Evolutionary conservation across 2,888 invertebrate species (phyloP).

Genomic region (Archips xylosteana): DNA sequence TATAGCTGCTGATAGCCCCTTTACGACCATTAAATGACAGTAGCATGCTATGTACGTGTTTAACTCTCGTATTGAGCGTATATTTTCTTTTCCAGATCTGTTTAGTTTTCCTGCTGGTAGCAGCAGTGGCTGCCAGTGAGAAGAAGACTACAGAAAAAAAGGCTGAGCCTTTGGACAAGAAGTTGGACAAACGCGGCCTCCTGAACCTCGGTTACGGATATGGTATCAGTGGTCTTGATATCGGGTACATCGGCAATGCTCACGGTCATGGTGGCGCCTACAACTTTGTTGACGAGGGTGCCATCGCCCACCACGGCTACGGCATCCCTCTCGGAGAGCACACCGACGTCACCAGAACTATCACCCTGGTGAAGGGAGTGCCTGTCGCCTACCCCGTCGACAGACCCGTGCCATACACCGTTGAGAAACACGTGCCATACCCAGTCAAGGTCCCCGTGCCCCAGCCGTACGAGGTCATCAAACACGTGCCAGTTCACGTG

Average conservation of each 20-base stretch:
- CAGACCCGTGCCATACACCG: constrained; percentile 86
- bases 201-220: constrained; percentile 93
- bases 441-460: constrained; percentile 89
- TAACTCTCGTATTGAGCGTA: background rate
- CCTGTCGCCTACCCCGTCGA: constrained; percentile 88
- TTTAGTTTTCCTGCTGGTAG: constrained; percentile 91
- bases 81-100: constrained; percentile 84
- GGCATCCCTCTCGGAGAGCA: constrained; percentile 72
- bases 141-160: constrained; percentile 86
- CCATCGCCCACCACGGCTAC: constrained; percentile 52
- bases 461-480: constrained; percentile 90
- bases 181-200: constrained; percentile 93
- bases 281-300: constrained; percentile 69
- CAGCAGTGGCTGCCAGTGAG: constrained; percentile 89
- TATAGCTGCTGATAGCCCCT: background rate
- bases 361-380: constrained; percentile 88
- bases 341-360: constrained; percentile 86
- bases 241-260: constrained; percentile 89
- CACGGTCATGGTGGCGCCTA: constrained; percentile 85
- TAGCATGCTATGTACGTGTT: background rate
- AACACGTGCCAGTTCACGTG: constrained; percentile 89
- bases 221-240: constrained; percentile 90
- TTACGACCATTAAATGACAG: constrained; percentile 7
- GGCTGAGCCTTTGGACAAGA: constrained; percentile 89
- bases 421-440: constrained; percentile 88